Evolutionary conservation across 2,113 vertebrate genomes (phyloP).

Genomic region (Channa argus): DNA sequence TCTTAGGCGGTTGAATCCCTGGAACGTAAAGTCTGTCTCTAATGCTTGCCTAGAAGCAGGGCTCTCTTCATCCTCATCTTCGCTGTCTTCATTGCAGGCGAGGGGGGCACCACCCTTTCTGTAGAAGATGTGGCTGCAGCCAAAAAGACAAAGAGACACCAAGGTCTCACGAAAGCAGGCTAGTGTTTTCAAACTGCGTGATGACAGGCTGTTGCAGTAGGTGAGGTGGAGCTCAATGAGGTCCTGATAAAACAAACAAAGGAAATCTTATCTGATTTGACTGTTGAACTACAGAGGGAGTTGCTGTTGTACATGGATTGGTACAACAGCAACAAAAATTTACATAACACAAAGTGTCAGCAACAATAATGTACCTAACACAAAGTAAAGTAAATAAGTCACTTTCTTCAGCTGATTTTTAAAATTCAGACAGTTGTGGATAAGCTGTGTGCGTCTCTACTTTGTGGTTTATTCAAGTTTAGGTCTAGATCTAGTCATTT

Average conservation of each 20-base stretch:
- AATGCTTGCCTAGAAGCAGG: constrained; percentile 87
- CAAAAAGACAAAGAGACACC: constrained; percentile 94
- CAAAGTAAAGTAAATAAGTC: no score
- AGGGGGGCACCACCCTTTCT: constrained; percentile 89
- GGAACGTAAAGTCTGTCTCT: constrained; percentile 93
- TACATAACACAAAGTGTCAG: no score
- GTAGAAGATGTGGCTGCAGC: constrained; percentile 93
- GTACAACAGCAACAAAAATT: no score
- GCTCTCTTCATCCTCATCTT: constrained; percentile 90
- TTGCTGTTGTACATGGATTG: no score
- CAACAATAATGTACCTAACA: no score
- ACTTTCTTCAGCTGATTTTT: no score
- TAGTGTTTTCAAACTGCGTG: constrained; percentile 93
- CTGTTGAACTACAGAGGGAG: neutral
- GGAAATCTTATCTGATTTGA: neutral
- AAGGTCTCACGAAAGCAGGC: constrained; percentile 90
- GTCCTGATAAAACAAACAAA: constrained; percentile 82
- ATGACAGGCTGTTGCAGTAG: constrained; percentile 93
- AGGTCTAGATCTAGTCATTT: no score
- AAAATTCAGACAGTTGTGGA: no score
- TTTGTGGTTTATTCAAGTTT: no score
- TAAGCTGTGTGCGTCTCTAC: no score
- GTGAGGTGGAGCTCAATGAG: constrained; percentile 95
- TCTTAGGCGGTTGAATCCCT: constrained; percentile 92
- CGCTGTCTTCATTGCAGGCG: constrained; percentile 88